Evolutionary conservation across 2,113 vertebrate species (phyloP), one percentile per base, ranked within the genome.

Genomic region (Nicator chloris): DNA sequence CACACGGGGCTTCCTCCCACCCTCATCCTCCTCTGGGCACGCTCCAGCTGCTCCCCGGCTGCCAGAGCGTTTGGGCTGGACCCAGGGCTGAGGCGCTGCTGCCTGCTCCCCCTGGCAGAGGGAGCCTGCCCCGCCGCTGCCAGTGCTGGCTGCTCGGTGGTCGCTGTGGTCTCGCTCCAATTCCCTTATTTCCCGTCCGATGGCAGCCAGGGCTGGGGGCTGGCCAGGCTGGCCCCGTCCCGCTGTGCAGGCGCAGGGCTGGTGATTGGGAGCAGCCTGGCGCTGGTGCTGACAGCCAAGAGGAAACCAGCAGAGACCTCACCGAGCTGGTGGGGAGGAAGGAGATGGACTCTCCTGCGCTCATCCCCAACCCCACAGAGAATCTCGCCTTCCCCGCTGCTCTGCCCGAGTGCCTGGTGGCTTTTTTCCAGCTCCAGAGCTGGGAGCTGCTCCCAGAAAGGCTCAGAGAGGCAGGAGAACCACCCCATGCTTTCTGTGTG

Each of bases 261-360:
- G 2, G 22, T 5, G 49, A 66, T 90, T 72, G 66, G 37, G 59
- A 42, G 69, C 12, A 61, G 93, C 88, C 91, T 95, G 93, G 92
- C 92, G 88, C 4, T 4, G 86, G 86, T 39, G 70, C 88, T 88
- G 72, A 90, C 77, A 84, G 95, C 90, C 93, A 90, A 35, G 51
- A 82, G 92, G 60, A 92, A 90, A 60, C 60, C 78, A 31, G 73
- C 70, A 61, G 78, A 37, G 93, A 90, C 90, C 92, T 95, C 95
- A 82, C 87, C 28, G 73, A 66, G 70, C 78, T 96, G 93, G 92
- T 2, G 7, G 33, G 40, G 53, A 50, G 51, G 60, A 20, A 31
- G 30, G 61, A 60, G 56, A 57, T 56, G 92, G n/a, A 15, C 44
- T 31, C 21, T 78, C 7, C 39, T n/a, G 31, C 0, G 0, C 56